Percentiles rank a stretch among this genome's conserved stretches.
phyloP scores from a whole-genome alignment of 2,797 vertebrate species.

The Pangasius macronema region DNA sequence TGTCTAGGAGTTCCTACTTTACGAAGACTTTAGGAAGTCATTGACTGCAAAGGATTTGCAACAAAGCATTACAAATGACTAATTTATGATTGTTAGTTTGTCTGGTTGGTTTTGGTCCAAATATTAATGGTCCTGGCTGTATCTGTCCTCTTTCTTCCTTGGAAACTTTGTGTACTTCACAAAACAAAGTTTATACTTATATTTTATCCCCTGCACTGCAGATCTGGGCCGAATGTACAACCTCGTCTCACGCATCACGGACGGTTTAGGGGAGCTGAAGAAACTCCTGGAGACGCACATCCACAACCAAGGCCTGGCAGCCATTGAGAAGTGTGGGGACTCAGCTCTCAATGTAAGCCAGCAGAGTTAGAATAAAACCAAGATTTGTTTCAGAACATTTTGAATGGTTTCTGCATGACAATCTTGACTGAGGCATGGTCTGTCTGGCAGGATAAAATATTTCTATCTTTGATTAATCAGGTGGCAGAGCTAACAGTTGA shows the following conservation, averaged over 20 bases:
- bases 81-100: no score
- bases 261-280: conserved; percentile 96
- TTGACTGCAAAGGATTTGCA: no score
- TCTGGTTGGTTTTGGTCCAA: not conserved
- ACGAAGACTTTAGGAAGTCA: not conserved
- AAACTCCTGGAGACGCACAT: conserved; percentile 98
- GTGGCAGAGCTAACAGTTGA: not conserved
- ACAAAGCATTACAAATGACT: no score
- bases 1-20: not conserved
- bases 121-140: not conserved
- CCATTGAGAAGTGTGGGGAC: conserved; percentile 98
- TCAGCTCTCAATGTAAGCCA: conserved; percentile 89
- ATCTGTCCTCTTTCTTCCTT: not conserved
- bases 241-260: conserved; percentile 96
- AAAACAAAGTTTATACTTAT: not conserved
- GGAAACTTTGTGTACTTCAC: not conserved
- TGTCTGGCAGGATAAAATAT: not conserved
- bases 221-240: conserved; percentile 98
- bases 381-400: not conserved
- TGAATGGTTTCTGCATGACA: not conserved
- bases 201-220: conserved; percentile 57
- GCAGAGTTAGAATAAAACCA: not conserved
- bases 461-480: not conserved
- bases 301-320: conserved; percentile 97
- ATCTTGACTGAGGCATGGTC: not conserved